Evolutionary conservation across 2,113 vertebrate species (phyloP).

Genomic region (Morone chrysops): DNA sequence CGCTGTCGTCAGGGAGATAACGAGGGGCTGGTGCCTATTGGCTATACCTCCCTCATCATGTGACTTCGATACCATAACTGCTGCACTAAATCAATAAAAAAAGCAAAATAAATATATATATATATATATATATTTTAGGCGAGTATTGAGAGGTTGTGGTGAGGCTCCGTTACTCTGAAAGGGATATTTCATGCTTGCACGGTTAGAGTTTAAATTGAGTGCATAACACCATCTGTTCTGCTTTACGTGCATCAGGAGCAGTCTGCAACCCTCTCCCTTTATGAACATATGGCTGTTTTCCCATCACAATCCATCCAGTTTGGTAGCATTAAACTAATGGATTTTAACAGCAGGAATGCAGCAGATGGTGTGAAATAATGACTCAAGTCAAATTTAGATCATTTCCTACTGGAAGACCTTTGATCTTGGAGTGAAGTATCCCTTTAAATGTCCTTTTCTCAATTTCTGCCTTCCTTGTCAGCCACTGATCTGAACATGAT

Average conservation of each 20-base stretch:
- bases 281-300: constrained; percentile 64
- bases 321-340: constrained; percentile 68
- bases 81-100: constrained; percentile 62
- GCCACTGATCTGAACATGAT: constrained; percentile 56
- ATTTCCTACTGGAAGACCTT: constrained; percentile 51
- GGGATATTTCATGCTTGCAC: constrained; percentile 70
- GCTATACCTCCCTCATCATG: constrained; percentile 94
- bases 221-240: constrained; percentile 70
- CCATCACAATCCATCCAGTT: constrained; percentile 60
- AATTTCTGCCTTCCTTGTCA: constrained; percentile 24
- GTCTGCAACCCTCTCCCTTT: constrained; percentile 47
- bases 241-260: constrained; percentile 57
- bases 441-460: constrained; percentile 59
- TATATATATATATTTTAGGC: constrained; percentile 66
- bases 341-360: constrained; percentile 57
- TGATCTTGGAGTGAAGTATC: constrained; percentile 65
- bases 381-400: constrained; percentile 63
- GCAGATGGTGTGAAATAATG: constrained; percentile 75
- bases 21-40: constrained; percentile 91
- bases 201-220: constrained; percentile 58
- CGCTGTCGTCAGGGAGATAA: constrained; percentile 89
- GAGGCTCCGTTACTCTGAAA: constrained; percentile 67
- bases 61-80: constrained; percentile 77
- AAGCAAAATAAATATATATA: constrained; percentile 39
- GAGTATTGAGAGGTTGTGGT: constrained; percentile 60